A percentile compares a stretch with the other conserved stretches of the same genome.
These are phyloP conservation scores for Drosophila subobscura DNA, from an alignment of 1,140 invertebrate species.

Conservation along the genomic window DNA sequence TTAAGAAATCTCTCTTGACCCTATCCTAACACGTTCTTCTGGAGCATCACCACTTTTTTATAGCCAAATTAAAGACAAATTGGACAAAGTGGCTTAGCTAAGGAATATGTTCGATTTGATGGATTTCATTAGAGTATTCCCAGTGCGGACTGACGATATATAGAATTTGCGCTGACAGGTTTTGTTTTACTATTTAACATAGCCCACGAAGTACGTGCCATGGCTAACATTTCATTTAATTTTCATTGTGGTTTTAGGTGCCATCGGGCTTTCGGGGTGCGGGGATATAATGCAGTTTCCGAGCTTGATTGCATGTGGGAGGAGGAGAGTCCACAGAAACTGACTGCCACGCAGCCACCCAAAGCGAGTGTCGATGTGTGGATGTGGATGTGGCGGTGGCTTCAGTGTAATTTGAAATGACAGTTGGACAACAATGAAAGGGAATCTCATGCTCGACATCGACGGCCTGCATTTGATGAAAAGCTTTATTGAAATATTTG, in stretches of 20 bases:
- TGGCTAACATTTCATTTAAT: constrained; percentile 63
- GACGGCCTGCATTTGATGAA: constrained; percentile 40
- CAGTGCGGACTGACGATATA: background rate
- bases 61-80: too few relatives aligned
- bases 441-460: constrained; percentile 22
- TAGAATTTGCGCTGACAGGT: constrained; percentile 21
- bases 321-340: constrained; percentile 17
- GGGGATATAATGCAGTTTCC: constrained; percentile 8
- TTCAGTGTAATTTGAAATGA: constrained; percentile 64
- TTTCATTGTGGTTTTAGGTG: constrained; percentile 29
- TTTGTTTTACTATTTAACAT: constrained; percentile 42
- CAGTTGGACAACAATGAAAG: constrained; percentile 43
- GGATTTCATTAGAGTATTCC: constrained; percentile 10
- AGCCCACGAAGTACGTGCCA: constrained; percentile 47
- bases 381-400: constrained; percentile 12
- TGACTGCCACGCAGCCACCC: constrained; percentile 14
- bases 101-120: too few relatives aligned
- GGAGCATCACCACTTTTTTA: too few relatives aligned
- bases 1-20: too few relatives aligned
- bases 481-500: constrained; percentile 38
- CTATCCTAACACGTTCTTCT: too few relatives aligned
- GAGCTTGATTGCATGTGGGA: constrained; percentile 31
- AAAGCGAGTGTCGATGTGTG: background rate
- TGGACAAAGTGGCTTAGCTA: too few relatives aligned
- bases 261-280: background rate